Base-by-base conservation (phyloP, 2,888 invertebrate species). In the Rosalia funebris region DNA sequence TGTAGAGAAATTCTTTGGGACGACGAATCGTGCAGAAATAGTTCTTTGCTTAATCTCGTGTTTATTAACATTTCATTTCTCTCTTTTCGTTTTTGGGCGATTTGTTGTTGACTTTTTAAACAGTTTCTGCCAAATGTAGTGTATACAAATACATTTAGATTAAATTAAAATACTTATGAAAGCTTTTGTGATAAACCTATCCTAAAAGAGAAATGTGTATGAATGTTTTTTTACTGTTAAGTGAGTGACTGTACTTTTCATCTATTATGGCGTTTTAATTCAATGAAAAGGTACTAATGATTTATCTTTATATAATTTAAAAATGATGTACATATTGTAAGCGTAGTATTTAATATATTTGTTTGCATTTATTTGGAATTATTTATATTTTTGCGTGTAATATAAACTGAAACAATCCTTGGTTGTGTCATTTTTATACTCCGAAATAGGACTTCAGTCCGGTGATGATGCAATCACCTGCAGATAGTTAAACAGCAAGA, bases 181-280 rank as follows among this genome's bases (percentile, higher is more conserved):
- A 67, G 71, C 71, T 69, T 71, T 72, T 71, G 70, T 72, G 71
- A 72, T 71, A 72, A 70, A 65, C 61, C 62, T 63, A 59, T 58
- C 57, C 50, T 60, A 47, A 55, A 57, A 57, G 45, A 62, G 55
- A 64, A 46, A 62, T 62, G 45, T 62, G 61, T 60, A 63, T 65
- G 66, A 52, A 63, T 65, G 60, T 60, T 68, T 61, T 56, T 65
- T 52, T 58, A 56, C 46, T 60, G 56, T 57, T 66, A 64, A 65
- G 55, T 53, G 62, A 64, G 55, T 69, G 65, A 63, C 57, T 70
- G 66, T 66, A 67, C 62, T 65, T 64, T 65, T 55, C 53, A 42
- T 60, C 46, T 48, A 53, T 57, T 48, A 57, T 63, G 61, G 59
- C 59, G n/a, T 62, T 63, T 55, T 59, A 39, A 53, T 58, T 58